Evolutionary conservation across 2,113 vertebrate species (phyloP).

Genomic region (Motacilla alba): DNA sequence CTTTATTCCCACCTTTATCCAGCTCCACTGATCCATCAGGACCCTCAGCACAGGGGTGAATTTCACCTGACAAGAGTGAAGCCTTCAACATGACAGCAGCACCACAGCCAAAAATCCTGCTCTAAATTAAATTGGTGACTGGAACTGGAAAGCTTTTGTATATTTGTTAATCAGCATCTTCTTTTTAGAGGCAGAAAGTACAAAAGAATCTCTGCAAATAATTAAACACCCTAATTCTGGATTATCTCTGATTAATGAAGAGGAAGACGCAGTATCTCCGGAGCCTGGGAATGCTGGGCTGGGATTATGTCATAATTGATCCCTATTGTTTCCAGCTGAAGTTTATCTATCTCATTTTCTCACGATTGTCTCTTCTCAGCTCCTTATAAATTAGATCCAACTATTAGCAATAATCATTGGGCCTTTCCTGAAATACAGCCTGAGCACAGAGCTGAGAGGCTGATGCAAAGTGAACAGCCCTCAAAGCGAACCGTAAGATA

Average conservation of each 20-base stretch:
- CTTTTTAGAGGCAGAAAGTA: conserved; percentile 43
- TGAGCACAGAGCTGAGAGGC: not conserved
- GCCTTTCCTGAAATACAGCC: not conserved
- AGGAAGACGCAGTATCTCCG: conserved; percentile 20
- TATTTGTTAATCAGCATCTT: conserved; percentile 50
- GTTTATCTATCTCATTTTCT: conserved; percentile 62
- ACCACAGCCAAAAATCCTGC: not conserved
- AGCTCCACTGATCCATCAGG: not conserved
- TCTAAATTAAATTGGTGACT: conserved; percentile 6
- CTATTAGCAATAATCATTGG: not conserved
- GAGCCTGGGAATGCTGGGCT: conserved; percentile 6
- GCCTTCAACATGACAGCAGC: not conserved
- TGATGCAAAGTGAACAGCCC: not conserved
- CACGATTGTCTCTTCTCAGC: conserved; percentile 34
- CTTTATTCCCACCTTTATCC: not conserved
- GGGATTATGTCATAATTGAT: conserved; percentile 63
- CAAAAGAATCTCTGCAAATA: conserved; percentile 61
- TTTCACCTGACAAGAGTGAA: not conserved
- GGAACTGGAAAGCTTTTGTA: conserved; percentile 39
- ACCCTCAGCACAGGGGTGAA: not conserved
- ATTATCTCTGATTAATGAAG: conserved; percentile 65
- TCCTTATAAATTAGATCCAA: conserved; percentile 53
- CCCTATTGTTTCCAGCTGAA: conserved; percentile 51
- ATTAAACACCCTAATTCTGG: conserved; percentile 61
- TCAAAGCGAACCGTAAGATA: not conserved